Evolutionary conservation across 2,888 invertebrate species (phyloP).

Genomic region (Megaustenia siamemsis): DNA sequence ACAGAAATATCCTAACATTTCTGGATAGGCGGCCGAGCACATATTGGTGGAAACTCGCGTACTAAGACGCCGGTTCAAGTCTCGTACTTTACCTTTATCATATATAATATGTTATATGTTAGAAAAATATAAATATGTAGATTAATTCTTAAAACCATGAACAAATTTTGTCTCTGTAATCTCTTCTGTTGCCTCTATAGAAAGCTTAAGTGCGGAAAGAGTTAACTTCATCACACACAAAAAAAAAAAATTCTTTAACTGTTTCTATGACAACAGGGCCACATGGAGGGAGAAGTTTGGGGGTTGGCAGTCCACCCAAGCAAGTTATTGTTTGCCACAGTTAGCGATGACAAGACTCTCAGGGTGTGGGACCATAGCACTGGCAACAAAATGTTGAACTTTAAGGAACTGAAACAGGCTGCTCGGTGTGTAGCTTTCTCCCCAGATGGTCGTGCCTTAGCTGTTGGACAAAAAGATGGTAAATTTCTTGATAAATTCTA

Average conservation of each 20-base stretch:
- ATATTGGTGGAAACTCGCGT: too few species aligned
- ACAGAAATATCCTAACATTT: too few species aligned
- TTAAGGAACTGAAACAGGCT: conserved; percentile 76
- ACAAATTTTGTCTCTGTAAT: too few species aligned
- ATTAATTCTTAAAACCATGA: too few species aligned
- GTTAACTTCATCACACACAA: too few species aligned
- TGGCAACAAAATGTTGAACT: conserved; percentile 74
- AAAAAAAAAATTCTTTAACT: neutral
- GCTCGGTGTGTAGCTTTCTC: conserved; percentile 79
- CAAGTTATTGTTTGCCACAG: conserved; percentile 77
- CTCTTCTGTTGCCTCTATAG: too few species aligned
- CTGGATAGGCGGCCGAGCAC: too few species aligned
- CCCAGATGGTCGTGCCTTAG: conserved; percentile 79
- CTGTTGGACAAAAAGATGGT: conserved; percentile 81
- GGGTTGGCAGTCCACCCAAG: conserved; percentile 79
- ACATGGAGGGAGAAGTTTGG: conserved; percentile 80
- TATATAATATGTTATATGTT: too few species aligned
- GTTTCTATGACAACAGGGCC: conserved; percentile 75
- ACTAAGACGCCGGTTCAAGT: too few species aligned
- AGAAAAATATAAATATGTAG: too few species aligned
- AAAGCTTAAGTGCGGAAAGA: too few species aligned
- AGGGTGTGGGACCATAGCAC: conserved; percentile 78
- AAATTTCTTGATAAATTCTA: conserved; percentile 50
- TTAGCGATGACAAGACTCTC: conserved; percentile 80
- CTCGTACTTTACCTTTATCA: too few species aligned